Conservation (phyloP, 2,888 invertebrate genomes). For the Latheticus oryzae region DNA sequence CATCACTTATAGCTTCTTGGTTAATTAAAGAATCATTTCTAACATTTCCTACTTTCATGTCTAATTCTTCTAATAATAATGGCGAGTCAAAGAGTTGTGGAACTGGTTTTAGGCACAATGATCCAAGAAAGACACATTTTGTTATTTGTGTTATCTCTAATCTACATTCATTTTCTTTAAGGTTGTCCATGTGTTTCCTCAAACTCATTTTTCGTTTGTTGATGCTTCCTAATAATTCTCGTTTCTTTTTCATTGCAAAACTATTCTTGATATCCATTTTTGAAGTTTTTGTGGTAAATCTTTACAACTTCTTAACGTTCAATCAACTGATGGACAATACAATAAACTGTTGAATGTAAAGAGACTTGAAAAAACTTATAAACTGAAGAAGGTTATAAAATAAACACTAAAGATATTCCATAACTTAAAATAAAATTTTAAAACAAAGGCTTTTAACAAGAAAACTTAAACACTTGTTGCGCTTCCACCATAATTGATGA, state of each 20-base stretch:
- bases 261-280: conserved; percentile 34
- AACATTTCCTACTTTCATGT: conserved; percentile 26
- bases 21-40: conserved; percentile 1
- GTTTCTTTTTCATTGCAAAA: conserved; percentile 45
- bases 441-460: conserved; percentile 43
- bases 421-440: conserved; percentile 14
- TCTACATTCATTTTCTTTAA: conserved; percentile 47
- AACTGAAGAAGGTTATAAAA: not conserved
- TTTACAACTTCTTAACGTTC: not conserved
- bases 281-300: not conserved
- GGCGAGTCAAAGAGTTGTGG: conserved; percentile 42
- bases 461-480: conserved; percentile 57
- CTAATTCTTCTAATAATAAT: conserved; percentile 29
- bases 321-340: too few relatives aligned
- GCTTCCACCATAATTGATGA: conserved; percentile 55
- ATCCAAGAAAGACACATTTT: conserved; percentile 54
- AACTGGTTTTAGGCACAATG: conserved; percentile 52
- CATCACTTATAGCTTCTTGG: conserved; percentile 1
- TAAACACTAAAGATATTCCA: conserved; percentile 25
- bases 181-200: conserved; percentile 46
- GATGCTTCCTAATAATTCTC: conserved; percentile 44
- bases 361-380: not conserved
- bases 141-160: conserved; percentile 50
- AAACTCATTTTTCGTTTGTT: conserved; percentile 47
- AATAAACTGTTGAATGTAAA: too few relatives aligned